A percentile compares a stretch with the other conserved stretches of the same genome.
Conservation (phyloP, 2,797 vertebrate genomes). For the Parauchenoglanis ngamensis region DNA sequence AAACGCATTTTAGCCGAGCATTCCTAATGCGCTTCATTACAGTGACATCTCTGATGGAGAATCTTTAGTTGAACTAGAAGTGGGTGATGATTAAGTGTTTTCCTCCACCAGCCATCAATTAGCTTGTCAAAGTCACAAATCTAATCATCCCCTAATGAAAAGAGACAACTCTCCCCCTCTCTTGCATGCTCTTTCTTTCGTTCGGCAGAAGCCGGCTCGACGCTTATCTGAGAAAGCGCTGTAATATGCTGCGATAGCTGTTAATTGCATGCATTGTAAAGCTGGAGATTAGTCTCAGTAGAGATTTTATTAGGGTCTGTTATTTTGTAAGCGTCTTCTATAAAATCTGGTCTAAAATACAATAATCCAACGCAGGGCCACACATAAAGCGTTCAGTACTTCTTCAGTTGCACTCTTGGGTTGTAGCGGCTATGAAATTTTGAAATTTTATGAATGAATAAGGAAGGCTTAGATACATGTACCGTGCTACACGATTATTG, state of each 20-base stretch:
- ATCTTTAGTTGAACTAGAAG: slow-evolving; percentile 59
- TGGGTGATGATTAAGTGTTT: slow-evolving; percentile 75
- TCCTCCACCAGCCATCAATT: slow-evolving; percentile 76
- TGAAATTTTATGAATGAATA: not conserved
- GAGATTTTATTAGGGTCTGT: slow-evolving; percentile 63
- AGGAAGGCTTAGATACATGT: not conserved
- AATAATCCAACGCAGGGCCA: not conserved
- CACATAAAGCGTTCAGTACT: not conserved
- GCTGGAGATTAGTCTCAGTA: slow-evolving; percentile 58
- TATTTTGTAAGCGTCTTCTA: slow-evolving; percentile 13
- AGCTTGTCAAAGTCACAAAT: slow-evolving; percentile 80
- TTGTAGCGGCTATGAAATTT: not conserved
- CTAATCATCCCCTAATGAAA: slow-evolving; percentile 73
- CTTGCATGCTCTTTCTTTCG: slow-evolving; percentile 40
- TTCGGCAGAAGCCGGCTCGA: not conserved
- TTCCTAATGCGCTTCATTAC: slow-evolving; percentile 75
- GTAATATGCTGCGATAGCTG: slow-evolving; percentile 55
- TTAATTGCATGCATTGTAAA: slow-evolving; percentile 67
- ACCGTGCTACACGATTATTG: not conserved
- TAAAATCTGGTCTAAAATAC: slow-evolving; percentile 31
- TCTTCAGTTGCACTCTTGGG: not conserved
- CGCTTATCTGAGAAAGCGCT: slow-evolving; percentile 51
- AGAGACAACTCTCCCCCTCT: slow-evolving; percentile 49
- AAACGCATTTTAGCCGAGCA: slow-evolving; percentile 65
- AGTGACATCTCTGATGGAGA: slow-evolving; percentile 71